Evolutionary conservation across 2,888 invertebrate genomes (phyloP).

Genomic region (Oithona nana): DNA sequence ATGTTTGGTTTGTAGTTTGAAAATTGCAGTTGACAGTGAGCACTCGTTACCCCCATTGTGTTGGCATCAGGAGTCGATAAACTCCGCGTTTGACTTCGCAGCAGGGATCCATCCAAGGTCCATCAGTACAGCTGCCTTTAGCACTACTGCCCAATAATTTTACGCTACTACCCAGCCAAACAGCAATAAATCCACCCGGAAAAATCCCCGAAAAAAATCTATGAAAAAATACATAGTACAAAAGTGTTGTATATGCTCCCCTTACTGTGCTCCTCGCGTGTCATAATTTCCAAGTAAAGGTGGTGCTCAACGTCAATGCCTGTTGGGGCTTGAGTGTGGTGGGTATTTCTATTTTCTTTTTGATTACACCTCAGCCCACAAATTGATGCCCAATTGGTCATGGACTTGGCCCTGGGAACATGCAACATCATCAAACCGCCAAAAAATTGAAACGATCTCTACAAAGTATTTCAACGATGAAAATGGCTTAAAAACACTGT

Average conservation of each 20-base stretch:
- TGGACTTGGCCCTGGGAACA: background rate
- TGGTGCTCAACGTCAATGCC: background rate
- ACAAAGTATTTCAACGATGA: too few relatives aligned
- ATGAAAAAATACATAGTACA: background rate
- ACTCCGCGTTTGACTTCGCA: background rate
- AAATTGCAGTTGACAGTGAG: background rate
- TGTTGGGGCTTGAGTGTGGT: background rate
- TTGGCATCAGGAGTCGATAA: background rate
- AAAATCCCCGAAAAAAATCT: background rate
- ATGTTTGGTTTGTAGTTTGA: too few relatives aligned
- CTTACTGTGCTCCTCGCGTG: background rate
- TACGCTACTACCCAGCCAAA: background rate
- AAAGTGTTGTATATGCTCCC: background rate
- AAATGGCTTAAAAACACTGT: too few relatives aligned
- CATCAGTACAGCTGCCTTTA: background rate
- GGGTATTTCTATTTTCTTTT: background rate
- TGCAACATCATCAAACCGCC: background rate
- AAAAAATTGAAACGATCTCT: too few relatives aligned
- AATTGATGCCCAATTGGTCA: background rate
- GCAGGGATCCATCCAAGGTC: too few relatives aligned
- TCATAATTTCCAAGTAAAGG: background rate
- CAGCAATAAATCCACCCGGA: background rate
- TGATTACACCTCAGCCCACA: background rate
- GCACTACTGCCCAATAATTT: background rate
- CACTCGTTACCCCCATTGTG: background rate